Evolutionary conservation across 2,888 invertebrate species (phyloP).

Genomic region (Masnerella sp.): DNA sequence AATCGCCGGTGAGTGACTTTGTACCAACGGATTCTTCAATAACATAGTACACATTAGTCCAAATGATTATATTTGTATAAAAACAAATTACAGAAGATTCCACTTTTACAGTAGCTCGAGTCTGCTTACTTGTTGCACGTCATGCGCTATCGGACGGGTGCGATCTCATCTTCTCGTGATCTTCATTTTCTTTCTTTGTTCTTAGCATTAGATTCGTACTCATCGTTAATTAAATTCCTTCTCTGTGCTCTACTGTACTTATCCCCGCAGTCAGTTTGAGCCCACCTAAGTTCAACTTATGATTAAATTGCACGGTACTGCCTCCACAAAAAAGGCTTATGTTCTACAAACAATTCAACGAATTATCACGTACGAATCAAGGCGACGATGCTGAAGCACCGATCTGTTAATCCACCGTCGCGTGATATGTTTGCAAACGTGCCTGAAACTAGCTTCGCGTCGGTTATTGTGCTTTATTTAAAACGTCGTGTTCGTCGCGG

Average conservation of each 20-base stretch:
- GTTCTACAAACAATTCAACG: conserved; percentile 64
- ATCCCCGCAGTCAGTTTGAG: conserved; percentile 50
- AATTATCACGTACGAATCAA: conserved; percentile 63
- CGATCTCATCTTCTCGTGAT: conserved; percentile 47
- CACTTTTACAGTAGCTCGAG: too few relatives aligned
- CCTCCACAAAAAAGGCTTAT: conserved; percentile 65
- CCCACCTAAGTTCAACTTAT: conserved; percentile 58
- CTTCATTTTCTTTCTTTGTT: conserved; percentile 37
- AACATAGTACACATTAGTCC: too few relatives aligned
- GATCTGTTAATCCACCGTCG: conserved; percentile 54
- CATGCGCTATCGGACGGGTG: conserved; percentile 54
- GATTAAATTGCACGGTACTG: conserved; percentile 71
- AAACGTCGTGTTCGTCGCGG: too few relatives aligned
- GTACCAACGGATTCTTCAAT: too few relatives aligned
- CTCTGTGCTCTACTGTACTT: conserved; percentile 47
- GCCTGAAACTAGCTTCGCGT: conserved; percentile 51
- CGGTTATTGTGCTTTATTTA: neutral
- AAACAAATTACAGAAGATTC: neutral
- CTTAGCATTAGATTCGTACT: conserved; percentile 18
- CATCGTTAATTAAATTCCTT: conserved; percentile 28
- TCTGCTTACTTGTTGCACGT: conserved; percentile 40
- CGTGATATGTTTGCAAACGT: conserved; percentile 61
- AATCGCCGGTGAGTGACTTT: too few relatives aligned
- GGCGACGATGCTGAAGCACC: conserved; percentile 63
- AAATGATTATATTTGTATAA: neutral